Evolutionary conservation across 2,888 invertebrate genomes (phyloP).

Genomic region (Protonemura montana): DNA sequence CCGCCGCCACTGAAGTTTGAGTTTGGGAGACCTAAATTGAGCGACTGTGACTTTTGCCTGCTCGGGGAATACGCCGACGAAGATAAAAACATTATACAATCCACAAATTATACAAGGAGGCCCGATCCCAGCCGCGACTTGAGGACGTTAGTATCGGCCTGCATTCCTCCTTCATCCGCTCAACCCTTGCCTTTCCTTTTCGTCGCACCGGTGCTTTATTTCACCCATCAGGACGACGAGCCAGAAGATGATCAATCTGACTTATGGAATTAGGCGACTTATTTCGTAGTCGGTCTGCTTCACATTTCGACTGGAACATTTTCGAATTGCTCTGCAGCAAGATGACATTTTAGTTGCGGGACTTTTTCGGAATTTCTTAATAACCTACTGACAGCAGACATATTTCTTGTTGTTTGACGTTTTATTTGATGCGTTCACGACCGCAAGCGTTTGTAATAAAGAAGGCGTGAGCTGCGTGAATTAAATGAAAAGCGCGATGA

Average conservation of each 20-base stretch:
- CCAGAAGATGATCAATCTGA: slow-evolving; percentile 19
- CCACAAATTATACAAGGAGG: not conserved
- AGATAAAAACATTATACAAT: not conserved
- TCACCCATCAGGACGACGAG: not conserved
- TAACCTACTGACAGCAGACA: too few species aligned
- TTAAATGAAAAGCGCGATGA: too few species aligned
- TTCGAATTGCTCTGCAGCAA: not conserved
- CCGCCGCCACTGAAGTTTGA: not conserved
- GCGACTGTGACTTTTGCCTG: not conserved
- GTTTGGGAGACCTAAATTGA: not conserved
- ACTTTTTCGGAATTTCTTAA: too few species aligned
- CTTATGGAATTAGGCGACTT: slow-evolving; percentile 22
- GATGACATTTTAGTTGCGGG: not conserved
- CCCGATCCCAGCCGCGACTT: not conserved
- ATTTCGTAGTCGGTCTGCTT: not conserved
- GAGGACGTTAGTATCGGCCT: not conserved
- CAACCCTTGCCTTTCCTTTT: slow-evolving; percentile 5
- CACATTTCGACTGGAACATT: not conserved
- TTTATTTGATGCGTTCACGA: too few species aligned
- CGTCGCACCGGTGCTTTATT: not conserved
- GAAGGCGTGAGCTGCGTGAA: too few species aligned
- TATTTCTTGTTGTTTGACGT: too few species aligned
- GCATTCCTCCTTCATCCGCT: not conserved
- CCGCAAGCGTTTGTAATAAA: too few species aligned
- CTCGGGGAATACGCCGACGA: not conserved